Evolutionary conservation across 2,797 vertebrate genomes (phyloP).

Genomic region (Phrynocephalus forsythii): DNA sequence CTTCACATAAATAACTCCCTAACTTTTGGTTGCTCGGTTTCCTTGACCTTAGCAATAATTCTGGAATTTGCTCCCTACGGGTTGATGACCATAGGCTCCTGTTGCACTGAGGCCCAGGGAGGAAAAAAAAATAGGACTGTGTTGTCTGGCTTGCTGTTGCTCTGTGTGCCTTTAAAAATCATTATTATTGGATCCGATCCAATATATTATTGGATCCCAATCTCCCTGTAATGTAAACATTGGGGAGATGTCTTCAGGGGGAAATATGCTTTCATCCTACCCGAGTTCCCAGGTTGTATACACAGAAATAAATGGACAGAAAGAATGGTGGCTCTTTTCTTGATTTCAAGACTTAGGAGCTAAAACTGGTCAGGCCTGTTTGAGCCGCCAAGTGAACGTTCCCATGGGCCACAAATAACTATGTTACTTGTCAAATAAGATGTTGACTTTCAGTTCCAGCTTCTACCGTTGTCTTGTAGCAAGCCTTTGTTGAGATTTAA

Average conservation of each 20-base stretch:
- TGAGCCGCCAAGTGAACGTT: background rate
- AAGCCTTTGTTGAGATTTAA: background rate
- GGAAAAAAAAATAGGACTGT: conserved; percentile 23
- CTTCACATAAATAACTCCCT: conserved; percentile 18
- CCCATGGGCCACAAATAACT: background rate
- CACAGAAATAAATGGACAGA: conserved; percentile 41
- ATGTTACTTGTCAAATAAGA: background rate
- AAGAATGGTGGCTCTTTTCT: conserved; percentile 35
- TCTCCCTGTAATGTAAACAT: conserved; percentile 30
- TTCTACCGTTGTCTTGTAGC: background rate
- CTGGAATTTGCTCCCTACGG: conserved; percentile 33
- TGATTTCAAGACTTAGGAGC: conserved; percentile 28
- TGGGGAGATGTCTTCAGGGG: conserved; percentile 13
- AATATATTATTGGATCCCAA: background rate
- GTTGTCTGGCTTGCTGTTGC: conserved; percentile 33
- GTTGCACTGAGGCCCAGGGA: conserved; percentile 42
- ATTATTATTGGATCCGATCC: conserved; percentile 27
- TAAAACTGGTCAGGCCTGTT: background rate
- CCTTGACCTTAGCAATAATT: conserved; percentile 44
- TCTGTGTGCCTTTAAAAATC: conserved; percentile 36
- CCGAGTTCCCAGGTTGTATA: conserved; percentile 35
- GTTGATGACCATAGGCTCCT: conserved; percentile 37
- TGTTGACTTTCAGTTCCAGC: conserved; percentile 25
- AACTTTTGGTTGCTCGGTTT: conserved; percentile 25
- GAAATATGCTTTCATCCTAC: background rate